Base-by-base conservation (phyloP, 2,113 vertebrate species). In the Mobula birostris region DNA sequence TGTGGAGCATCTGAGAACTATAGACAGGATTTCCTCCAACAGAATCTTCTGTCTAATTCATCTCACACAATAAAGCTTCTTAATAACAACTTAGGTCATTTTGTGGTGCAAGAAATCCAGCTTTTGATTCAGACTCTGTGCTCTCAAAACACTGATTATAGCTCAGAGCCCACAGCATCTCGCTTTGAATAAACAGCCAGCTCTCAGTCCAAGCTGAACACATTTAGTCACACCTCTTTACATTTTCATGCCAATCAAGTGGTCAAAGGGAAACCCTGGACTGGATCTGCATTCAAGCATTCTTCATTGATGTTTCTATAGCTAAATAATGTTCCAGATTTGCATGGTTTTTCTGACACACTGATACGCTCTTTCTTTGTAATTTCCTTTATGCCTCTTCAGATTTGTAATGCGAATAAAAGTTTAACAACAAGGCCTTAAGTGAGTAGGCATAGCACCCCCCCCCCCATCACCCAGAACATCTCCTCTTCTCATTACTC, bases 171-270 rank as follows among this genome's bases (percentile, higher is more conserved):
- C 91, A 93, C 63, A 72, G 40, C 91, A 93, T 93, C 66, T 48
- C 63, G 66, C 90, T 93, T 93, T 93, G 91, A 93, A 93, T 93
- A 93, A 93, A 93, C 91, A 93, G 40, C 91, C 70, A 93, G 70
- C 90, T 93, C 90, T 74, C 90, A 40, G 36, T 68, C 68, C 32
- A 7, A 93, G 90, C 90, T 93, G 90, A 93, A 93, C 70, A 93
- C 91, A 93, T 93, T 72, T 93, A 70, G 91, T 93, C 91, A 93
- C 91, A 93, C 91, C 91, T 93, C 91, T 74, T 93, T 93, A 74
- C 90, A 93, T 68, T 72, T 93, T 93, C 91, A 93, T 76, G 66
- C 91, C 91, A 93, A 93, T 93, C 91, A 93, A 70, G 70, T 93
- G 91, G 70, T 56, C 91, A 93, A 74, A 93, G 91, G 40, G 68